Percentiles rank a stretch among this genome's conserved stretches.
phyloP scores from a whole-genome alignment of 2,888 invertebrate genomes.

The Lacanobia wlatinum region DNA sequence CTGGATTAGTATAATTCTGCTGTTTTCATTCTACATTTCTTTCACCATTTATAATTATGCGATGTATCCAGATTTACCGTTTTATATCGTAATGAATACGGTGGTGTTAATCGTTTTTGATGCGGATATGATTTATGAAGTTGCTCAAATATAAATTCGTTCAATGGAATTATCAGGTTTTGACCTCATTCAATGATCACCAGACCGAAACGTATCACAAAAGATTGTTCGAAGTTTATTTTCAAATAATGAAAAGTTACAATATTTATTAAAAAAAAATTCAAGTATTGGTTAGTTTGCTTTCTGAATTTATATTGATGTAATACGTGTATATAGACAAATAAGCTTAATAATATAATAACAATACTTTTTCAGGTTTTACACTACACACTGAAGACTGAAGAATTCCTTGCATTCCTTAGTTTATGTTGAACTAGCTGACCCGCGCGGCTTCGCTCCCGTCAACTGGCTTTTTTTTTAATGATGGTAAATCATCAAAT shows the following conservation, averaged over 20 bases:
- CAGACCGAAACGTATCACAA: not conserved
- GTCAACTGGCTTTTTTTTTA: too few species aligned
- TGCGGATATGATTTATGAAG: conserved; percentile 11
- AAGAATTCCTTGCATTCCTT: conserved; percentile 20
- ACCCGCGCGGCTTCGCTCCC: too few species aligned
- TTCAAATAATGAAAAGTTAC: conserved; percentile 21
- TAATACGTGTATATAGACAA: not conserved
- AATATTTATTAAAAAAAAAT: conserved; percentile 10
- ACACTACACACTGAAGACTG: conserved; percentile 2
- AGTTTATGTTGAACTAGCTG: conserved; percentile 25
- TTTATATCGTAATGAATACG: not conserved
- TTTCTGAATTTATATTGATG: not conserved
- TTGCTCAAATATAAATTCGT: not conserved
- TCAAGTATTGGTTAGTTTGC: conserved; percentile 4
- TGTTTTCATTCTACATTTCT: not conserved
- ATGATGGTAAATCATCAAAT: too few species aligned
- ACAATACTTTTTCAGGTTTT: conserved; percentile 7
- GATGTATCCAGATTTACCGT: not conserved
- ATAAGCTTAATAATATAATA: not conserved
- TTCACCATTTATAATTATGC: not conserved
- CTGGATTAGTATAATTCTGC: not conserved
- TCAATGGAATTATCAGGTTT: conserved; percentile 18
- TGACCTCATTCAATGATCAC: not conserved
- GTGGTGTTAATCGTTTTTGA: conserved; percentile 5
- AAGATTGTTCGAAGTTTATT: conserved; percentile 1